phyloP scores from a whole-genome alignment of 2,888 invertebrate species.

The Geotrupes spiniger region DNA sequence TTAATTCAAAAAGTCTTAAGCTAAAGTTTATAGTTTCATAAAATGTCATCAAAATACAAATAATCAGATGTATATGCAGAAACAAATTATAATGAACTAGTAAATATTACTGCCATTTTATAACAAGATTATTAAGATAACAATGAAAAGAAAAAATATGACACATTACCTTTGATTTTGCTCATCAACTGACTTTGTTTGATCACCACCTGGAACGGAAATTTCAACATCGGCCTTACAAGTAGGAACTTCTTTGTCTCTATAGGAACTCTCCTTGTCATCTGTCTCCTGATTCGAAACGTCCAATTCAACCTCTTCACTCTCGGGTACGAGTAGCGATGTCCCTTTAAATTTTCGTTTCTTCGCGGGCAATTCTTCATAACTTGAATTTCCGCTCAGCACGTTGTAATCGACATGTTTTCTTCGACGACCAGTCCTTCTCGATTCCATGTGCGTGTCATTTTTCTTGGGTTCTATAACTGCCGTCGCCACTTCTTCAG shows the following conservation, averaged over 20 bases:
- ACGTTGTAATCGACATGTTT: conserved; percentile 18
- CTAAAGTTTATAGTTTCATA: too few relatives aligned
- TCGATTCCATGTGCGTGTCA: conserved; percentile 7
- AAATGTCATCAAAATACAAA: too few relatives aligned
- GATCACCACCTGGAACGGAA: neutral
- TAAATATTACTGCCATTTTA: too few relatives aligned
- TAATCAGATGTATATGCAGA: too few relatives aligned
- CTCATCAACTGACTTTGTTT: conserved; percentile 4
- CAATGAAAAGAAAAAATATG: too few relatives aligned
- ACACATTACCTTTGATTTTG: too few relatives aligned
- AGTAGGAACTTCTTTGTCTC: conserved; percentile 6
- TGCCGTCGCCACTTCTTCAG: conserved; percentile 13
- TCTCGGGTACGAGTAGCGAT: neutral
- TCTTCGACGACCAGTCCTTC: conserved; percentile 17
- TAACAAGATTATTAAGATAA: too few relatives aligned
- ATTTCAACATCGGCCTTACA: neutral
- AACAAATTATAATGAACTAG: too few relatives aligned
- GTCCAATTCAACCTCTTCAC: neutral
- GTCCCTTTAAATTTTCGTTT: neutral
- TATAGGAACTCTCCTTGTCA: neutral
- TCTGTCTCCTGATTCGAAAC: neutral
- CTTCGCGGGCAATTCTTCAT: conserved; percentile 4
- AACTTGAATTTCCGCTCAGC: conserved; percentile 13
- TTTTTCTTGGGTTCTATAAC: conserved; percentile 7
- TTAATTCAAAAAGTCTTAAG: too few relatives aligned